phyloP scores from a whole-genome alignment of 1,140 invertebrate species.

The Nixonia krombeini region DNA sequence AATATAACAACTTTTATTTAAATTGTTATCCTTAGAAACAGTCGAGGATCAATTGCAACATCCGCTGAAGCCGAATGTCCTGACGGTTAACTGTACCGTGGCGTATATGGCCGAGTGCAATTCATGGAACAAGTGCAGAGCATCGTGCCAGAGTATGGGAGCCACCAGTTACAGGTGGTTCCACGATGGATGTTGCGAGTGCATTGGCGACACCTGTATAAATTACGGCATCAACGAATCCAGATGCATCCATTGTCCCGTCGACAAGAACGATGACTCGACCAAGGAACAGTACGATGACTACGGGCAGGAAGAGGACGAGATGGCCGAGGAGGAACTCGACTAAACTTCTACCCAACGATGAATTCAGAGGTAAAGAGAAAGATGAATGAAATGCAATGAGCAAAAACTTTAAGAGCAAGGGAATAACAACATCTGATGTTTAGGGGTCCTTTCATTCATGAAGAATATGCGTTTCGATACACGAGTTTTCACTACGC shows the following conservation, averaged over 20 bases:
- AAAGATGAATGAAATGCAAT: not conserved
- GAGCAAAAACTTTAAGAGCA: too few species aligned
- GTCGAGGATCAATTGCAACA: constrained; percentile 74
- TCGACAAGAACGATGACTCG: constrained; percentile 49
- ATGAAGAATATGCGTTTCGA: too few species aligned
- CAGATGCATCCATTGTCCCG: constrained; percentile 70
- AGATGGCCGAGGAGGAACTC: constrained; percentile 50
- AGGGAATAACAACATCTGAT: too few species aligned
- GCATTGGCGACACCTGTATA: constrained; percentile 89
- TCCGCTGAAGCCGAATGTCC: constrained; percentile 75
- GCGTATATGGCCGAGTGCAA: constrained; percentile 93
- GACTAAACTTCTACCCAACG: constrained; percentile 37
- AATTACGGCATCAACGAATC: constrained; percentile 94
- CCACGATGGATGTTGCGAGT: constrained; percentile 96
- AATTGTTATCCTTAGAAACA: constrained; percentile 70
- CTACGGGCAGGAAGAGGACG: constrained; percentile 63
- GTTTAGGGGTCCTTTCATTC: too few species aligned
- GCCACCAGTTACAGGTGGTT: constrained; percentile 89
- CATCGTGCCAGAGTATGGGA: constrained; percentile 84
- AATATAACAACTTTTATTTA: constrained; percentile 40
- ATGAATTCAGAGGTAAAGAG: not conserved
- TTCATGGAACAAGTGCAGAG: constrained; percentile 89
- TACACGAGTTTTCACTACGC: too few species aligned
- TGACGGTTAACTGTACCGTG: constrained; percentile 91
- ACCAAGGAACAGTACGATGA: constrained; percentile 66